These are phyloP conservation scores for Eupithecia insigniata DNA, from an alignment of 2,888 invertebrate genomes.

Conservation along the genomic window DNA sequence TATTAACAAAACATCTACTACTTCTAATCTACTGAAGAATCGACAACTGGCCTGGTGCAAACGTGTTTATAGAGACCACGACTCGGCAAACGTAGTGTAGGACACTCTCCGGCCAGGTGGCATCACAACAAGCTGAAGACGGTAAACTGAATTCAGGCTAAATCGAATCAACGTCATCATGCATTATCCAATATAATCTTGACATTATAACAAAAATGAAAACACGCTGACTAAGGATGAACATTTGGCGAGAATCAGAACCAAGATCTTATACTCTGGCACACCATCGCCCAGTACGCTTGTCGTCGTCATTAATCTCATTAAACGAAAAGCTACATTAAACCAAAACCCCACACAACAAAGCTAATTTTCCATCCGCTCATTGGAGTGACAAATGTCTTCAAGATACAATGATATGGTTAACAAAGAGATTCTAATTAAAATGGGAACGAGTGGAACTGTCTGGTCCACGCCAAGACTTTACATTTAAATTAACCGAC, in stretches of 20 bases:
- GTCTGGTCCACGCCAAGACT: conserved; percentile 38
- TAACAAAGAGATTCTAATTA: conserved; percentile 48
- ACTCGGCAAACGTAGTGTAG: too few species aligned
- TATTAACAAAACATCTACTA: too few species aligned
- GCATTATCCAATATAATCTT: neutral
- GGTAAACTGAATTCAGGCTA: too few species aligned
- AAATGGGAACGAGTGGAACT: conserved; percentile 33
- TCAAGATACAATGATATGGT: conserved; percentile 39
- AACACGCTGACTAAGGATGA: neutral
- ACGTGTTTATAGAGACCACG: too few species aligned
- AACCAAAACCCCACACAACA: neutral
- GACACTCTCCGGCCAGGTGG: too few species aligned
- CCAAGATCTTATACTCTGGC: neutral
- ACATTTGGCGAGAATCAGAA: neutral
- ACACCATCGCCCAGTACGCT: neutral
- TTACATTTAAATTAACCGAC: conserved; percentile 42
- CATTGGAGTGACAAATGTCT: conserved; percentile 27
- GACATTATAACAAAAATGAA: too few species aligned
- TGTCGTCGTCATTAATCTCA: neutral
- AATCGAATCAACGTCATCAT: too few species aligned
- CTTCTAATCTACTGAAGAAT: too few species aligned
- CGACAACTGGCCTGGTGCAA: too few species aligned
- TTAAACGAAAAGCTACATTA: neutral
- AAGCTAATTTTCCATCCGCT: conserved; percentile 8
- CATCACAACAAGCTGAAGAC: too few species aligned